Base-by-base conservation (phyloP, 2,797 vertebrate genomes). In the Anguilla anguilla region DNA sequence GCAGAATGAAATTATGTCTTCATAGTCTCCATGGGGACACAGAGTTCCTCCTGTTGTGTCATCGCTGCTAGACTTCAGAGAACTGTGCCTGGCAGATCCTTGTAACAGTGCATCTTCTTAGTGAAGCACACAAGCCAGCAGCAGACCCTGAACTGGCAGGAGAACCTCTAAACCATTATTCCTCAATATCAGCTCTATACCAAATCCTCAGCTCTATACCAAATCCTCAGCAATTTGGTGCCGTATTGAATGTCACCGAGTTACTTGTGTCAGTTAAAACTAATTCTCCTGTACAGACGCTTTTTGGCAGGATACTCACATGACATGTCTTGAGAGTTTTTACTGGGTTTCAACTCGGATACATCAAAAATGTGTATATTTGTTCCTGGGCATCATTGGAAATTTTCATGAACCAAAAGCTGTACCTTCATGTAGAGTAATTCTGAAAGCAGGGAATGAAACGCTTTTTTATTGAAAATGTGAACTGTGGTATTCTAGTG, bases 31-130 rank as follows among this genome's bases (percentile, higher is more conserved):
- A 49, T 9, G 35, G 19, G 43, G 39, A 81, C 77, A 22, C 35
- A 81, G 17, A 2, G 77, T 81, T 46, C 43, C 43, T 49, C 35
- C 31, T 39, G 19, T 39, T 31, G 51, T n/a, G 28, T 53, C 13
- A 55, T 55, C 51, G 15, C 51, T 25, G 25, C 82, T 53, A 10
- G 49, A n/a, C 22, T 55, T 13, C 51, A 53, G 3, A 81, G 39
- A 22, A 10, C 43, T 49, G 46, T 49, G 77, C 77, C 43, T 2
- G 77, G 86, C 69, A 91, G 85, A 74, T 57, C 90, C 64, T 69
- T 69, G 10, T 69, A 90, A 89, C 88, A 88, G 25, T 88, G 87
- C 91, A 92, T 87, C 91, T 90, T 55, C 64, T 88, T 89, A 86
- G 13, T 46, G 25, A 69, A 77, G 91, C 28, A 79, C 89, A 59